Percentiles rank a stretch among this genome's conserved stretches.
Conservation (phyloP, 2,797 vertebrate genomes). For the Cetoscarus ocellatus region DNA sequence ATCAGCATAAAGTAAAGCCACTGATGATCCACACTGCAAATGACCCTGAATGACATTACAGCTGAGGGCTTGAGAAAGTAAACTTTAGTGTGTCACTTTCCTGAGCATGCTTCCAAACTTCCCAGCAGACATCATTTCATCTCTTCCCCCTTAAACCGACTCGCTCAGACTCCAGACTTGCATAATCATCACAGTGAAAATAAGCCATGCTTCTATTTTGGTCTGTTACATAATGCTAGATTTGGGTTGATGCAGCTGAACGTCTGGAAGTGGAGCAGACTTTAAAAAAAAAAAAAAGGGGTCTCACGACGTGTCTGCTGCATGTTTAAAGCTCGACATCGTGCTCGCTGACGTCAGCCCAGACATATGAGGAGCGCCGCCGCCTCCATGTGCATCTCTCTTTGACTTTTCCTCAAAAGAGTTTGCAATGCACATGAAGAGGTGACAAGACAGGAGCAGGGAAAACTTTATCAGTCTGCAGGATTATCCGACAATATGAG, state of each 20-base stretch:
- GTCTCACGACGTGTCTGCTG: background rate
- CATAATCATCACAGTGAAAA: constrained; percentile 5
- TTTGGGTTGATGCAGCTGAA: constrained; percentile 8
- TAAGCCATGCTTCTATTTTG: constrained; percentile 18
- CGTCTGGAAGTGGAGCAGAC: background rate
- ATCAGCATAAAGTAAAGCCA: background rate
- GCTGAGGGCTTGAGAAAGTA: background rate
- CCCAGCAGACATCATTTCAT: background rate
- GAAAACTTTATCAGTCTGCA: background rate
- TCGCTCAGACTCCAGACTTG: background rate
- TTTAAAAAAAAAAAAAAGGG: background rate
- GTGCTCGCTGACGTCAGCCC: background rate
- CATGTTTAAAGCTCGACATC: background rate
- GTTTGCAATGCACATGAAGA: background rate
- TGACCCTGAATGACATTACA: background rate
- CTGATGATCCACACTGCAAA: background rate
- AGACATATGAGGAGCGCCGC: background rate
- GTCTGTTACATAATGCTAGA: constrained; percentile 6
- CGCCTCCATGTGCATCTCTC: constrained; percentile 4
- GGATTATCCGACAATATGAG: background rate
- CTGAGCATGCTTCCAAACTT: constrained; percentile 6
- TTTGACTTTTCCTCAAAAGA: constrained; percentile 6
- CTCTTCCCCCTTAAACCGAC: background rate
- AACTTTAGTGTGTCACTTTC: background rate
- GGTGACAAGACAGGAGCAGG: background rate